A percentile compares a stretch with the other conserved stretches of the same genome.
These are phyloP conservation scores for Potamarius usumacintae DNA, from an alignment of 2,113 vertebrate species.

Conservation along the genomic window DNA sequence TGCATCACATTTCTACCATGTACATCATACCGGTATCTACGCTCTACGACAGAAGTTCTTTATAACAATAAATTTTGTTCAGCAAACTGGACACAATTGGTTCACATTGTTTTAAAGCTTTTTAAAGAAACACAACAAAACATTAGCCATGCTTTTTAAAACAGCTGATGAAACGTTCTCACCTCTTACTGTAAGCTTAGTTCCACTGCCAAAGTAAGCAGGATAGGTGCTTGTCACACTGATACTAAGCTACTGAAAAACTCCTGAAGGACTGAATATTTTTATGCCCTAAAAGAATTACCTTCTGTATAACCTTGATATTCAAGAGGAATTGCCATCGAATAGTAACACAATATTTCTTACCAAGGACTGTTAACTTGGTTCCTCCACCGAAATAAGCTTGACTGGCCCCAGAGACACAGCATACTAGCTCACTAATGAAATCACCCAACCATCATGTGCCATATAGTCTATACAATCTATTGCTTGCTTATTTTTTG, in stretches of 20 bases:
- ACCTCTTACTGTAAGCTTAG: slow-evolving; percentile 57
- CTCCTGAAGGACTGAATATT: slow-evolving; percentile 18
- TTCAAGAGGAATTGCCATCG: not conserved
- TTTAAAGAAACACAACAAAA: not conserved
- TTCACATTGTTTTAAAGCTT: not conserved
- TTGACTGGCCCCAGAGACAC: slow-evolving; percentile 30
- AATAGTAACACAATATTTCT: slow-evolving; percentile 52
- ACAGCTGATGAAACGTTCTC: slow-evolving; percentile 38
- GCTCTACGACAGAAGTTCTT: not conserved
- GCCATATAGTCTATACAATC: not conserved
- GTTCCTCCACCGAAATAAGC: slow-evolving; percentile 69
- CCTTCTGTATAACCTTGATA: not conserved
- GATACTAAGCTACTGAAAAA: slow-evolving; percentile 65
- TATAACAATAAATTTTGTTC: not conserved
- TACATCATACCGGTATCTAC: not conserved
- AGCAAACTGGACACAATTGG: not conserved
- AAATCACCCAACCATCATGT: not conserved
- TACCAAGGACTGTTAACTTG: slow-evolving; percentile 68
- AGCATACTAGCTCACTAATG: slow-evolving; percentile 9
- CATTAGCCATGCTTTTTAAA: not conserved
- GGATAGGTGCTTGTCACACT: slow-evolving; percentile 42
- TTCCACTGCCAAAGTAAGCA: slow-evolving; percentile 61
- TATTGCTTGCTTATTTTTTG: not conserved
- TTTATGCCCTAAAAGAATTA: not conserved
- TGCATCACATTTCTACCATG: not conserved